A percentile compares a stretch with the other conserved stretches of the same genome.
phyloP scores from a whole-genome alignment of 2,888 invertebrate genomes.

The Drosophila mettleri region DNA sequence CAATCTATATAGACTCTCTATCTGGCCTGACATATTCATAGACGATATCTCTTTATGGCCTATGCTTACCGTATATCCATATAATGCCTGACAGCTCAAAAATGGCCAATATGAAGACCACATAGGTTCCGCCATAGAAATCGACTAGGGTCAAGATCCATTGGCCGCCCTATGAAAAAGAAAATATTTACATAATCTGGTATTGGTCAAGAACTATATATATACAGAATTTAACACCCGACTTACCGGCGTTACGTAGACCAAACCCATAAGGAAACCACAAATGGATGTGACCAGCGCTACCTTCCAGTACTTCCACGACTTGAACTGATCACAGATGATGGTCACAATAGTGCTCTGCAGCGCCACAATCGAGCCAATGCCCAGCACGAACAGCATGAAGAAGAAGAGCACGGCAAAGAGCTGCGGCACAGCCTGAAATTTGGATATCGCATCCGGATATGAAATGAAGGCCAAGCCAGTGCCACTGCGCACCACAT shows the following conservation, averaged over 20 bases:
- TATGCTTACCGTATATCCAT: conserved; percentile 87
- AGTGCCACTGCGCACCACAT: conserved; percentile 90
- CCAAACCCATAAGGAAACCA: conserved; percentile 88
- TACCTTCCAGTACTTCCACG: conserved; percentile 87
- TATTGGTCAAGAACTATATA: not conserved
- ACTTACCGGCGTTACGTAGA: conserved; percentile 91
- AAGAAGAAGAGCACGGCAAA: conserved; percentile 92
- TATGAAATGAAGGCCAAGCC: conserved; percentile 93
- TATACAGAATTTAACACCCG: not conserved
- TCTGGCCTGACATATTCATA: no score
- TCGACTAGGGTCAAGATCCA: conserved; percentile 87
- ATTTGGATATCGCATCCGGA: conserved; percentile 92
- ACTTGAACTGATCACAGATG: conserved; percentile 89
- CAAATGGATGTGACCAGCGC: conserved; percentile 86
- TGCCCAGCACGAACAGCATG: conserved; percentile 92
- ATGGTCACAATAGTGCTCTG: conserved; percentile 89
- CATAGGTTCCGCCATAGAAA: conserved; percentile 88
- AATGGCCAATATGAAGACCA: conserved; percentile 87
- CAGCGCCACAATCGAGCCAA: conserved; percentile 91
- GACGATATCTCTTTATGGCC: no score
- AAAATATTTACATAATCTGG: not conserved
- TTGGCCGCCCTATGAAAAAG: conserved; percentile 87
- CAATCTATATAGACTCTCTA: no score
- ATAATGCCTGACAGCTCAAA: conserved; percentile 86
- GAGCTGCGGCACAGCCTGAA: conserved; percentile 89